phyloP scores from a whole-genome alignment of 2,113 vertebrate genomes.

The Plecotus auritus region DNA sequence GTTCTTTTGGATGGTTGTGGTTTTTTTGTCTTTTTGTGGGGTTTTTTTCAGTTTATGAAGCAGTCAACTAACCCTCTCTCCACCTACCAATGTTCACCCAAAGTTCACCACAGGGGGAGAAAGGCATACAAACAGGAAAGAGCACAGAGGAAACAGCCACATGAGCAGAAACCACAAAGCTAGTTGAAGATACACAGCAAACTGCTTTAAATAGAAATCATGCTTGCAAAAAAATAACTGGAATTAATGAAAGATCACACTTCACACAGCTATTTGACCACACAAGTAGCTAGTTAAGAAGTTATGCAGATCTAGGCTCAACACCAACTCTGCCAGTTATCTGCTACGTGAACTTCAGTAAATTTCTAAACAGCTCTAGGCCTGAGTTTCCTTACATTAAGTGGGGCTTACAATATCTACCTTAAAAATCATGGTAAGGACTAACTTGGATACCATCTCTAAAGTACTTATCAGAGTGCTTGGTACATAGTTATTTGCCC shows the following conservation, averaged over 20 bases:
- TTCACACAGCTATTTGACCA: background rate
- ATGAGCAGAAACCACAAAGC: conserved; percentile 27
- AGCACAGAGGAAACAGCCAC: conserved; percentile 9
- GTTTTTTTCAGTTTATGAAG: background rate
- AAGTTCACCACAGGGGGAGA: background rate
- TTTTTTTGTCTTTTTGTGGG: background rate
- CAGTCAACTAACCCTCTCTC: background rate
- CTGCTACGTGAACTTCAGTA: background rate
- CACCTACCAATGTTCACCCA: background rate
- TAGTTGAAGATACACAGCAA: background rate
- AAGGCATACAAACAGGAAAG: conserved; percentile 56
- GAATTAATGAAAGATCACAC: background rate
- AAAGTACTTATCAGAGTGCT: background rate
- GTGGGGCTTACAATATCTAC: background rate
- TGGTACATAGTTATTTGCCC: background rate
- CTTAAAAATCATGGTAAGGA: background rate
- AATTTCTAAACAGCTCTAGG: background rate
- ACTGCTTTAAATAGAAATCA: conserved; percentile 14
- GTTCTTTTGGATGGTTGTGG: background rate
- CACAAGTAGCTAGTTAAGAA: background rate
- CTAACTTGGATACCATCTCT: background rate
- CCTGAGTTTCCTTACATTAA: background rate
- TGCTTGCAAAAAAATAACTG: background rate
- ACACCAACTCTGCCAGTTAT: background rate
- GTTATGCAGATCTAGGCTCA: background rate